Base-by-base conservation (phyloP, 2,888 invertebrate genomes). In the Pecten maximus region DNA sequence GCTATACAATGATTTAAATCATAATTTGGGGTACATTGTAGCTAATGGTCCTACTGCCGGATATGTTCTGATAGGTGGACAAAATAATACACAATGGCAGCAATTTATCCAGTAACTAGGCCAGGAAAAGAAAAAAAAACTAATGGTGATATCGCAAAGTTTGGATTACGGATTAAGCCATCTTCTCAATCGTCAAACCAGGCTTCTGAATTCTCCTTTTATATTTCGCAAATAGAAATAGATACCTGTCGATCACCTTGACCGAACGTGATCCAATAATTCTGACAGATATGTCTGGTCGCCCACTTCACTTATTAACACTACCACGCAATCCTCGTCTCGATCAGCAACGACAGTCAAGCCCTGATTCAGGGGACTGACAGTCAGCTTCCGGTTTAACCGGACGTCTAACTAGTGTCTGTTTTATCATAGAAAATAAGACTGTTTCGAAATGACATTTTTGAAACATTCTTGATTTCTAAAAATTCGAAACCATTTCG, bases 211-310 rank as follows among this genome's bases (percentile, higher is more conserved):
- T 28, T 74, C 35, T 28, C 35, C 35, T 10, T 74, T 35, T 28
- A 35, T 74, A 74, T 16, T 35, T 35, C 3, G 10, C 15, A 74
- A 74, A 35, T 74, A 74, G 54, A 54, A 54, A 54, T n/a, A 74
- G 35, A 74, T 74, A 74, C 16, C 35, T 35, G 12, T 35, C 35
- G 35, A 74, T 23, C 12, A 12, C 28, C 28, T 74, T 74, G 74
- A 74, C 74, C 74, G 35, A 28, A 2, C 74, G 4, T 35, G 15
- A 35, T 28, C 28, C 74, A 35, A 74, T 74, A 74, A 74, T 74
- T 23, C 74, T 74, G 74, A 74, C 74, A 74, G 74, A 74, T 74
- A 74, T 74, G 74, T 74, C 74, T 74, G 74, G 74, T 74, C 74
- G 35, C 12, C 28, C 35, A 74, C 74, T 74, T 74, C 74, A 28